phyloP scores from a whole-genome alignment of 1,140 invertebrate genomes.

The Hyles vespertilio region DNA sequence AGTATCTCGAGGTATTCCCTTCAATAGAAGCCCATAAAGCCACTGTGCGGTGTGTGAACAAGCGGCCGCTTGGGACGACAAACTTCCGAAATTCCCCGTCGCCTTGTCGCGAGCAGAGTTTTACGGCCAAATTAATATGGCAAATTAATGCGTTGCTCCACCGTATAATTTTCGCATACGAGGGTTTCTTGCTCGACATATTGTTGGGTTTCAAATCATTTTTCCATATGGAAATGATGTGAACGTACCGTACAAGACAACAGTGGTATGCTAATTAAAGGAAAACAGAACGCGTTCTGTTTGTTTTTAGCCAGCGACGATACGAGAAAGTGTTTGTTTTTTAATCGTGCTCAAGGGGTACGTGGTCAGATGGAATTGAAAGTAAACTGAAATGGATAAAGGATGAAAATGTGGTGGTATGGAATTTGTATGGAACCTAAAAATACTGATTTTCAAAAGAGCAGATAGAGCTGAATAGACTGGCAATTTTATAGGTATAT shows the following conservation, averaged over 20 bases:
- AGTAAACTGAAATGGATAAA: too few relatives aligned
- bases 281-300: conserved; percentile 60
- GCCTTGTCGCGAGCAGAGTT: conserved; percentile 71
- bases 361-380: too few relatives aligned
- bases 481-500: too few relatives aligned
- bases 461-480: too few relatives aligned
- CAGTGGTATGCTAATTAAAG: conserved; percentile 73
- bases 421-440: too few relatives aligned
- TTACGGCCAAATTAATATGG: conserved; percentile 77
- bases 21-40: conserved; percentile 58
- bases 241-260: conserved; percentile 66
- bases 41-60: conserved; percentile 55
- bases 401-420: too few relatives aligned
- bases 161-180: conserved; percentile 66
- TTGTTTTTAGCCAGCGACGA: conserved; percentile 56
- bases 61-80: conserved; percentile 57
- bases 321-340: conserved; percentile 20
- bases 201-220: conserved; percentile 50
- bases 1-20: conserved; percentile 46
- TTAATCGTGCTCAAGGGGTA: too few relatives aligned
- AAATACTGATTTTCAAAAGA: too few relatives aligned
- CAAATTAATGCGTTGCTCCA: conserved; percentile 75
- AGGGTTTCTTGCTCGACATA: conserved; percentile 50
- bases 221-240: conserved; percentile 74
- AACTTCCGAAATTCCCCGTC: conserved; percentile 62